phyloP scores from a whole-genome alignment of 2,888 invertebrate species.

The Drosophila paracracens region DNA sequence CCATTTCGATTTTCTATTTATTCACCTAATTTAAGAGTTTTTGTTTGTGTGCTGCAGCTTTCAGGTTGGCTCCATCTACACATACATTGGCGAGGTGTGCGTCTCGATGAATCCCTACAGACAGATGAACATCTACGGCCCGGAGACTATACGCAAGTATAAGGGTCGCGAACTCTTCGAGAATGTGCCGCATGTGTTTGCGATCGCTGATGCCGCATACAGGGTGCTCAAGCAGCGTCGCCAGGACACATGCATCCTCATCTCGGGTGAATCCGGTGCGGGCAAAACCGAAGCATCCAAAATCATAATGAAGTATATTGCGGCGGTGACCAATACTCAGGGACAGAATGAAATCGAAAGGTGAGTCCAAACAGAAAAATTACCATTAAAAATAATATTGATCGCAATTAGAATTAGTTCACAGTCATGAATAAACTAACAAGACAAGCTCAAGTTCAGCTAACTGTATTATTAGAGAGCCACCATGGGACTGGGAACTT shows the following conservation, averaged over 20 bases:
- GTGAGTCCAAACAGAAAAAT: conserved; percentile 85
- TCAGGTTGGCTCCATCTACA: conserved; percentile 96
- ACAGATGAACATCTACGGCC: conserved; percentile 95
- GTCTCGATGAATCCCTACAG: conserved; percentile 99
- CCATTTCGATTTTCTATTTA: conserved; percentile 26
- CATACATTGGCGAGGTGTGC: conserved; percentile 99
- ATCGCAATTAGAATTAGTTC: conserved; percentile 5
- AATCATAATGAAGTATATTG: conserved; percentile 99
- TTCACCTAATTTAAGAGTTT: conserved; percentile 21
- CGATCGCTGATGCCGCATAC: conserved; percentile 98
- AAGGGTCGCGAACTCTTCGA: conserved; percentile 98
- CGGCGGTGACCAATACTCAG: conserved; percentile 97
- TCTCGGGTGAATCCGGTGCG: conserved; percentile 98
- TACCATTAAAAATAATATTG: not conserved
- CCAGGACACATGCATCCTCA: conserved; percentile 98
- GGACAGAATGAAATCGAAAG: conserved; percentile 98
- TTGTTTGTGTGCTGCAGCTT: conserved; percentile 87
- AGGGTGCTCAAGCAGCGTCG: conserved; percentile 95
- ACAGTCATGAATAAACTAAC: not conserved
- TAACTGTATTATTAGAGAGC: conserved; percentile 35
- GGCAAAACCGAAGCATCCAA: conserved; percentile 99
- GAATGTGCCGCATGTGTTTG: conserved; percentile 98
- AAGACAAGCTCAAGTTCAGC: conserved; percentile 12
- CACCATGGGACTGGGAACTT: conserved; percentile 51
- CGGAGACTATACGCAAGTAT: conserved; percentile 94